phyloP scores from a whole-genome alignment of 1,140 invertebrate species.

The Caenorhabditis remanei region DNA sequence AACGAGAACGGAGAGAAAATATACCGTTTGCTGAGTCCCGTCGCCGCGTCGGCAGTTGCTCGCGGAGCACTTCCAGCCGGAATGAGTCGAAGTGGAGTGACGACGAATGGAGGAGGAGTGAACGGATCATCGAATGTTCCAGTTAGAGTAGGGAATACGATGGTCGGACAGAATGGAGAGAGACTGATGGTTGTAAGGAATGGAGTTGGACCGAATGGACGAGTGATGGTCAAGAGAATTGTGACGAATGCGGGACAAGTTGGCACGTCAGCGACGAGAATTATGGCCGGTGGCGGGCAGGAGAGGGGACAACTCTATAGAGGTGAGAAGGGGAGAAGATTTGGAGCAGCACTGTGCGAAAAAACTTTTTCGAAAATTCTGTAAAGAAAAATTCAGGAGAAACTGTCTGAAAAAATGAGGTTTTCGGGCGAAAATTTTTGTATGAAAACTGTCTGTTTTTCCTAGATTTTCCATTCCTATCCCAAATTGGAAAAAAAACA shows the following conservation, averaged over 20 bases:
- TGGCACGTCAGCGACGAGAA: not conserved
- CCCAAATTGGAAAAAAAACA: no score
- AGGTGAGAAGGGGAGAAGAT: not conserved
- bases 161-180: conserved; percentile 12
- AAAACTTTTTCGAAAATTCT: no score
- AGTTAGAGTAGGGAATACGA: not conserved
- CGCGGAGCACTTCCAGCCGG: not conserved
- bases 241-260: not conserved
- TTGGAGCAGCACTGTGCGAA: no score
- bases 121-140: not conserved
- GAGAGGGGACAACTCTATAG: not conserved
- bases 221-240: conserved; percentile 5
- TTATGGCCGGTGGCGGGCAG: not conserved
- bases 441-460: no score
- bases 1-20: conserved; percentile 51
- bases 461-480: no score
- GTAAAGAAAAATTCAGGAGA: no score
- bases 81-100: no score
- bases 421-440: no score
- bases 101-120: not conserved
- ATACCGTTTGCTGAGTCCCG: not conserved
- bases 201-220: conserved; percentile 45
- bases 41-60: not conserved
- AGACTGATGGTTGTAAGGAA: conserved; percentile 42
- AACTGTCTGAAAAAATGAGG: no score